Conservation (phyloP, 2,113 vertebrate species). For the Xenopus tropicalis region UCB_Xtro_10.0 CM004448.2:83971001-83971500, state of each 20-base stretch:
- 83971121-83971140: constrained; percentile 2
- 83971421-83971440: too few species aligned
- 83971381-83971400: too few species aligned
- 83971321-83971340: not conserved
- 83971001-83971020: constrained; percentile 36
- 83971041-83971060: constrained; percentile 42
- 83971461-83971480: too few species aligned
- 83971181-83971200: not conserved
- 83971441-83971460: too few species aligned
- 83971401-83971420: too few species aligned
- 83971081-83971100: constrained; percentile 2
- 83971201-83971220: not conserved
- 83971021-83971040: constrained; percentile 40
- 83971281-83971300: not conserved
- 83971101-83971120: not conserved
- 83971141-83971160: not conserved
- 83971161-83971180: not conserved
- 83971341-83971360: not conserved
- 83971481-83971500: too few species aligned
- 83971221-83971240: not conserved
- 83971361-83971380: too few species aligned
- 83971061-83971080: not conserved
- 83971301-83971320: not conserved
- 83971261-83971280: not conserved
- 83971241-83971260: not conserved